Evolutionary conservation across 2,113 vertebrate species (phyloP), one percentile per base, ranked within the genome.

Genomic region (Chinchilla lanigera): DNA sequence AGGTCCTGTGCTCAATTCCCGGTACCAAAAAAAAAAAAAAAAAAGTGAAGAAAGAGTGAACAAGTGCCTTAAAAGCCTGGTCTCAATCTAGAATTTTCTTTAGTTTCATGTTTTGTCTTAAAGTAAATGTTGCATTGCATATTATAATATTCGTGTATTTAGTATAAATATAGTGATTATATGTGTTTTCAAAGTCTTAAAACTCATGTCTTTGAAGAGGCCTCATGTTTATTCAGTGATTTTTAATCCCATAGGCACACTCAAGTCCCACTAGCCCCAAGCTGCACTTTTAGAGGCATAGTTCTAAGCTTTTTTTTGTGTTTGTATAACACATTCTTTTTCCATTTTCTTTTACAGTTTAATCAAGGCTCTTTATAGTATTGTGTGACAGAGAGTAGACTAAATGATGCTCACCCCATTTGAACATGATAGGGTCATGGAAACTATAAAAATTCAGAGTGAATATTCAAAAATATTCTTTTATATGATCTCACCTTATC

Each of bases 381-480:
- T 11, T 73, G 4, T 60, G 65, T 92, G 92, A 52, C 60, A 90
- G 71, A 17, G 61, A 89, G 26, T 52, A 85, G 56, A 96, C 85
- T 93, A 73, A 75, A 67, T 90, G 92, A 88, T 91, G 82, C 35
- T 88, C 44, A 67, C 38, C 38, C 80, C 47, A 17, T 90, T 63
- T 94, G 56, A 93, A 94, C n/a, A 54, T 87, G 52, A 73, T 13
- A 90, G 44, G 91, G n/a, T 85, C 65, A 81, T 30, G 87, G 86
- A 97, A 78, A 90, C 71, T 84, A 33, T 95, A 86, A 96, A 97
- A 94, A 94, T 60, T 90, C 85, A 90, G 30, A 96, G 63, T 81
- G 58, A 96, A 95, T 95, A 88, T 86, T 95, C 60, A 89, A 17
- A 77, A 83, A 47, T 73, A 88, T 83, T 33, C 60, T 50, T 75